Base-by-base conservation (phyloP, 2,113 vertebrate genomes). In the Diadophis punctatus region DNA sequence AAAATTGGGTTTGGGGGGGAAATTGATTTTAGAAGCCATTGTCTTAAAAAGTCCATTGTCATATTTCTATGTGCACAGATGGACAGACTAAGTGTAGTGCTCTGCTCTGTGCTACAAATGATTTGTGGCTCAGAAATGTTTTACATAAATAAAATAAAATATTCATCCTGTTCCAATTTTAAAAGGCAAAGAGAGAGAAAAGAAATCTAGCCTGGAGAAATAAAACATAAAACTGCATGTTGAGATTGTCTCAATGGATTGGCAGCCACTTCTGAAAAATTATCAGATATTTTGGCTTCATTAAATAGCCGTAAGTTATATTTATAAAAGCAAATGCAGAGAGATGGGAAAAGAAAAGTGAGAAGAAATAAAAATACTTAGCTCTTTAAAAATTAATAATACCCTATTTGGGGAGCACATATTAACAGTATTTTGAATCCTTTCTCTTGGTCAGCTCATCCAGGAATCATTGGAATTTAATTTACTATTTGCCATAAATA, bases 351-450 rank as follows among this genome's bases (percentile, higher is more conserved):
- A 91, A 55, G 74, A 85, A 39, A 39, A 46, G n/a, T 55, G 18
- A 43, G 14, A 85, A 23, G 20, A 48, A 34, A 74, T 55, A 56
- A 49, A 87, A 88, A 86, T 87, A 58, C 68, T 46, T 94, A 87
- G 84, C 68, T 93, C 90, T 94, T 93, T 93, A 89, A 43, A 95
- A 94, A 74, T 51, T 93, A 74, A 48, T 93, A 93, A 96, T 93
- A 92, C 52, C 89, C 90, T 39, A 0, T 55, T 91, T 53, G 48
- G 56, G 95, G 55, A 80, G 0, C 12, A 92, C 92, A 93, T 49
- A 60, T 43, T 74, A 93, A 92, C 86, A 94, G 56, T 74, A 89
- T 86, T 92, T 89, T 46, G 94, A 94, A 93, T 93, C 86, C 86
- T 91, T 86, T 86, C 27, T 49, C 58, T n/a, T 20, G 23, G 94